Evolutionary conservation across 2,888 invertebrate genomes (phyloP).

Genomic region (Meloe dianella): DNA sequence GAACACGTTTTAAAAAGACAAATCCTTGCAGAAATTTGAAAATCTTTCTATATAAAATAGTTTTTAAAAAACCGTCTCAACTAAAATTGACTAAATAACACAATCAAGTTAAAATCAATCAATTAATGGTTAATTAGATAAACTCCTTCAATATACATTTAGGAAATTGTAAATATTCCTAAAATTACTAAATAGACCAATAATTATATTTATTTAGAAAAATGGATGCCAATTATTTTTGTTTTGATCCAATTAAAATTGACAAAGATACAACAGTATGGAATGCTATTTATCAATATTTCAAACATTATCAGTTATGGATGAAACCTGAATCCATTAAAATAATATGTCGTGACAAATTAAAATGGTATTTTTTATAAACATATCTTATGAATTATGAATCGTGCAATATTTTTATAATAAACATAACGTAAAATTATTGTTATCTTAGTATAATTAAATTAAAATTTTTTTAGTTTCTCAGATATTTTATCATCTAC

Average conservation of each 20-base stretch:
- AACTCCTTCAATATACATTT: background rate
- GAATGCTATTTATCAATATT: slow-evolving; percentile 10
- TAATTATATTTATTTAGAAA: background rate
- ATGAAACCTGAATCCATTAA: slow-evolving; percentile 9
- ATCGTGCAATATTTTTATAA: background rate
- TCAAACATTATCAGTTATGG: slow-evolving; percentile 10
- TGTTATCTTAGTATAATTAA: slow-evolving; percentile 1
- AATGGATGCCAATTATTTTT: slow-evolving; percentile 8
- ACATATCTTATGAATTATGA: slow-evolving; percentile 5
- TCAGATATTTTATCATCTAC: background rate
- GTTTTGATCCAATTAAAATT: slow-evolving; percentile 10
- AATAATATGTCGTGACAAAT: slow-evolving; percentile 8
- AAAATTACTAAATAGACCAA: background rate
- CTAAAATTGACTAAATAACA: background rate
- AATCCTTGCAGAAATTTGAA: slow-evolving; percentile 23
- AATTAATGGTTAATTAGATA: background rate
- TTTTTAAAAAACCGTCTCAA: background rate
- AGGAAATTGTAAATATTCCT: background rate
- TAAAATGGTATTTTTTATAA: background rate
- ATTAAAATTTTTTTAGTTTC: background rate
- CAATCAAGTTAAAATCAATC: background rate
- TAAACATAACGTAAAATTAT: background rate
- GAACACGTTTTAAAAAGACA: slow-evolving; percentile 29
- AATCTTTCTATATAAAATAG: background rate
- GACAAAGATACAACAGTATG: slow-evolving; percentile 7